Conservation (phyloP, 2,113 vertebrate species). For the Calonectris borealis region DNA sequence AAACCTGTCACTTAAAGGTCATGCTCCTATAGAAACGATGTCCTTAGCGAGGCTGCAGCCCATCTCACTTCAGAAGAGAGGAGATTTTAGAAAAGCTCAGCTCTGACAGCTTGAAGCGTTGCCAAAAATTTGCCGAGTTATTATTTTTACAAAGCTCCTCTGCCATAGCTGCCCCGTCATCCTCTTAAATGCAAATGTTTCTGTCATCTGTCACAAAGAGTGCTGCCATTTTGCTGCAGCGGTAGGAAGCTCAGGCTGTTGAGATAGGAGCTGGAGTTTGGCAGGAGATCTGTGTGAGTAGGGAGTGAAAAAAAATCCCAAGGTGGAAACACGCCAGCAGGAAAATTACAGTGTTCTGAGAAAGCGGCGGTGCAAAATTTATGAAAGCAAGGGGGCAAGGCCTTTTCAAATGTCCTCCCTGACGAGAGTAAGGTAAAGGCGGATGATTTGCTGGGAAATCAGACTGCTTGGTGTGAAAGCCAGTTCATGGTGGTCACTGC, state of each 20-base stretch:
- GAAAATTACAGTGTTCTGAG: background rate
- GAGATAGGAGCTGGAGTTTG: background rate
- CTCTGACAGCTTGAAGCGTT: background rate
- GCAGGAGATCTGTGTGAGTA: background rate
- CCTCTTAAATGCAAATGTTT: background rate
- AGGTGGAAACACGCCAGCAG: background rate
- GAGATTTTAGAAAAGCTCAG: background rate
- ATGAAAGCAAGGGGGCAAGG: background rate
- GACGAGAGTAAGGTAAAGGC: background rate
- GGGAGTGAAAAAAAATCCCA: background rate
- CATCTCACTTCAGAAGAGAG: background rate
- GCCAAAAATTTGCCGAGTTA: background rate
- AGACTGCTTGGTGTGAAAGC: background rate
- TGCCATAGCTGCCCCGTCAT: rapidly evolving
- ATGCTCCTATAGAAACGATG: background rate
- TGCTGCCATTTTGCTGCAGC: background rate
- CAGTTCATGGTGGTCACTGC: background rate
- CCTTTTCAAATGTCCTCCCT: background rate
- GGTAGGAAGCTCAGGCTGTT: background rate
- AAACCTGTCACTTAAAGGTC: background rate
- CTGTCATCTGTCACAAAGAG: background rate
- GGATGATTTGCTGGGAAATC: background rate
- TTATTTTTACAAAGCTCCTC: background rate
- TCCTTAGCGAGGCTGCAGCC: background rate
- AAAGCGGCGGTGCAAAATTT: background rate